Conservation (phyloP, 1,140 invertebrate species). For the Agrypnia vestita region DNA sequence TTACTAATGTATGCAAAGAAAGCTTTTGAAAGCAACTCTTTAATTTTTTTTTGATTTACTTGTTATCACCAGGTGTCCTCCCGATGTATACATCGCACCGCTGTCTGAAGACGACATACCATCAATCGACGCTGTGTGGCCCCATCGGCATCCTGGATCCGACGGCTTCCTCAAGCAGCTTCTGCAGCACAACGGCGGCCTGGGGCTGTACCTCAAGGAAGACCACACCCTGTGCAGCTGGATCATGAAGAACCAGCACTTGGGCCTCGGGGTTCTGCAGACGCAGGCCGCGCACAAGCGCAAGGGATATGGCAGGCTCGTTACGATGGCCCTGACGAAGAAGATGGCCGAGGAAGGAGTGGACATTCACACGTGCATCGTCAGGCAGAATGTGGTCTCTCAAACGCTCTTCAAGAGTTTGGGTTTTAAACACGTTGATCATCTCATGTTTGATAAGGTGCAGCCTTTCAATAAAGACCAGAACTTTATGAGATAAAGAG, state of each 20-base stretch:
- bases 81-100: constrained; percentile 61
- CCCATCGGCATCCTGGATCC: constrained; percentile 61
- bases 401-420: constrained; percentile 62
- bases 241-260: constrained; percentile 63
- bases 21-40: no score
- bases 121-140: constrained; percentile 61
- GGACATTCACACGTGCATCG: constrained; percentile 52
- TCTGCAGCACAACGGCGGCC: constrained; percentile 62
- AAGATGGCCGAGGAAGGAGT: constrained; percentile 48
- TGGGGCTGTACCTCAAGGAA: constrained; percentile 62
- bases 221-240: constrained; percentile 61
- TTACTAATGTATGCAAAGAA: no score
- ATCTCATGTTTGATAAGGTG: constrained; percentile 47
- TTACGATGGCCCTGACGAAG: constrained; percentile 41
- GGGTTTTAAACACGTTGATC: constrained; percentile 58
- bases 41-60: no score
- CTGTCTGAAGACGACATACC: constrained; percentile 57
- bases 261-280: constrained; percentile 61
- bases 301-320: constrained; percentile 53
- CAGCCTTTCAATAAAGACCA: constrained; percentile 13
- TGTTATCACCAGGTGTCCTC: constrained; percentile 59
- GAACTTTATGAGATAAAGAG: neutral
- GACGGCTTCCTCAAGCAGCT: constrained; percentile 60
- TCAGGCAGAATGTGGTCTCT: constrained; percentile 59
- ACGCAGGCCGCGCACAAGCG: constrained; percentile 44